Conservation (phyloP, 2,113 vertebrate species). For the Alexandromys fortis region DNA sequence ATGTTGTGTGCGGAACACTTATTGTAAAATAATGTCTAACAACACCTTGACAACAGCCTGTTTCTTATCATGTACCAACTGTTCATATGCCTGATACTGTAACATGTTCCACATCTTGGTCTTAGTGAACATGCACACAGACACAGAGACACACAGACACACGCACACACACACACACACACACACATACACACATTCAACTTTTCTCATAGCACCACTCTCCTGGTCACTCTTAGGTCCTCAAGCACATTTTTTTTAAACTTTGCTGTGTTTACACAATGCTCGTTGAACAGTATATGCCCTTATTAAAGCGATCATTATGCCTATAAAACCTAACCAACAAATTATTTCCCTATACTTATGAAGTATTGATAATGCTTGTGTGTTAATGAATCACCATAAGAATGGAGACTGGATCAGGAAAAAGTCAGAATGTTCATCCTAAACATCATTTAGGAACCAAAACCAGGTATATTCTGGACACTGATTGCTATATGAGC, state of each 20-base stretch:
- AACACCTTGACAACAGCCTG: neutral
- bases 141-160: too few relatives aligned
- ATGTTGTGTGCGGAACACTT: neutral
- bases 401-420: neutral
- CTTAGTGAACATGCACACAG: neutral
- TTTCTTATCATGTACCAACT: neutral
- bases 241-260: neutral
- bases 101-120: rapidly evolving
- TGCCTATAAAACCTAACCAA: neutral
- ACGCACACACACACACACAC: too few relatives aligned
- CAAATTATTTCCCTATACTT: neutral
- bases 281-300: neutral
- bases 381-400: neutral
- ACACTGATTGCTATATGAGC: neutral
- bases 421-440: neutral
- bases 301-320: neutral
- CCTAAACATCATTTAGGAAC: neutral
- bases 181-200: rapidly evolving
- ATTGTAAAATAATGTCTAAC: neutral
- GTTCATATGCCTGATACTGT: neutral
- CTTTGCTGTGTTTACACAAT: neutral
- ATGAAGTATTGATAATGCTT: neutral
- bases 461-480: neutral
- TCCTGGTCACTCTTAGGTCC: neutral
- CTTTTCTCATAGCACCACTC: neutral